Conservation (phyloP, 2,113 vertebrate species). For the Myiagra hebetior region DNA sequence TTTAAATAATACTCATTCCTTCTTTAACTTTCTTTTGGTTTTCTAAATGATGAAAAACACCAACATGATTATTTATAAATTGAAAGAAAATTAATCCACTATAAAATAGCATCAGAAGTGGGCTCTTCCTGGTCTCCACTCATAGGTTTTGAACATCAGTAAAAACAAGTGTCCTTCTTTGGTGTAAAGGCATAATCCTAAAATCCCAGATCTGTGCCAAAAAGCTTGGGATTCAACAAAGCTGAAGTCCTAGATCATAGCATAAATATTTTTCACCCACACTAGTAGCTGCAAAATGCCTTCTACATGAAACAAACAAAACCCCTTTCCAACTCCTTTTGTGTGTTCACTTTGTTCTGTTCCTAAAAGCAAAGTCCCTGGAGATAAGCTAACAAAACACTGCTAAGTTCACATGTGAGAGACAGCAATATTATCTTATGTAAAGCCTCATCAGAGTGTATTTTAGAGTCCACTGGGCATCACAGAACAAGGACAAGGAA, state of each 20-base stretch:
- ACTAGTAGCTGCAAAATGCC: conserved; percentile 61
- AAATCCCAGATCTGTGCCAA: conserved; percentile 38
- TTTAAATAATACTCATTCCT: not conserved
- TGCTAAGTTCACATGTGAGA: not conserved
- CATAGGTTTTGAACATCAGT: not conserved
- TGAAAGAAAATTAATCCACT: conserved; percentile 9
- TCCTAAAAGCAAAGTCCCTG: conserved; percentile 31
- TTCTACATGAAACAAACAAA: conserved; percentile 59
- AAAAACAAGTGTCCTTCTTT: conserved; percentile 13
- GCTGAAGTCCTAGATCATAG: conserved; percentile 23
- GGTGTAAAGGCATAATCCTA: conserved; percentile 50
- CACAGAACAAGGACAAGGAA: not conserved
- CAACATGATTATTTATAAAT: conserved; percentile 27
- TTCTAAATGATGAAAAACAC: conserved; percentile 36
- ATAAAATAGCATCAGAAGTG: not conserved
- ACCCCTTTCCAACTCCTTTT: conserved; percentile 26
- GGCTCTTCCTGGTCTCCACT: not conserved
- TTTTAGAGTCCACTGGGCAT: not conserved
- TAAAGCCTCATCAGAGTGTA: not conserved
- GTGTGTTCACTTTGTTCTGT: not conserved
- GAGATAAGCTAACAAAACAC: not conserved
- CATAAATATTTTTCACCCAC: conserved; percentile 67
- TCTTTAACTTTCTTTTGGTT: conserved; percentile 34
- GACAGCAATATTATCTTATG: not conserved
- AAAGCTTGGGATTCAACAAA: conserved; percentile 53